Evolutionary conservation across 2,888 invertebrate species (phyloP).

Genomic region (Melinopterus prodromus): DNA sequence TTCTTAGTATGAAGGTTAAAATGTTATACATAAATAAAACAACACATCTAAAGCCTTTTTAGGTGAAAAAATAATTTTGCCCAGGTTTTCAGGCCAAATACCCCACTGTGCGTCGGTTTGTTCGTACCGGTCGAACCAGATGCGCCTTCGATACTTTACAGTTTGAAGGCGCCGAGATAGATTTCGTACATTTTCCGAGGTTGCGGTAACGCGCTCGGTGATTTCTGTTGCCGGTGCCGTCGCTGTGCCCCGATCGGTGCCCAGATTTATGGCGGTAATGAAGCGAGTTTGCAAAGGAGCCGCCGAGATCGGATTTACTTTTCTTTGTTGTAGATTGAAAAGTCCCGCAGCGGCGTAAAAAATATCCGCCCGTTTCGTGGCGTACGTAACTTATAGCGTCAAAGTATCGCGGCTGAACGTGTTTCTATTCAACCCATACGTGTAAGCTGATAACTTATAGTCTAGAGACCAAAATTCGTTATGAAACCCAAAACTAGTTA

Average conservation of each 20-base stretch:
- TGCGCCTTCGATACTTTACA: neutral
- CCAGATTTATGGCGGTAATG: constrained; percentile 20
- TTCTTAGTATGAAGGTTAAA: too few relatives aligned
- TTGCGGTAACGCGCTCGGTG: constrained; percentile 20
- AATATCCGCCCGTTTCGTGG: neutral
- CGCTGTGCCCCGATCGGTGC: neutral
- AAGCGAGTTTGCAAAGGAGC: constrained; percentile 8
- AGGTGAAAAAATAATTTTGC: too few relatives aligned
- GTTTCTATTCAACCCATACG: too few relatives aligned
- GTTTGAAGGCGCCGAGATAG: constrained; percentile 12
- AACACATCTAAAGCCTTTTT: too few relatives aligned
- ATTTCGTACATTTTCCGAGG: constrained; percentile 17
- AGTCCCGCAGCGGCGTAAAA: neutral
- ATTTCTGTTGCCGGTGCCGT: neutral
- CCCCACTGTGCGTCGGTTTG: neutral
- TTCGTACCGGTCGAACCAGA: neutral
- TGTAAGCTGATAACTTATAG: too few relatives aligned
- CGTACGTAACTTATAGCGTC: too few relatives aligned
- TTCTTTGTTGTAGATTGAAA: constrained; percentile 15
- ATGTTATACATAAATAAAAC: too few relatives aligned
- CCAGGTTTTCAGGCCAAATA: neutral
- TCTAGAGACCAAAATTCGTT: too few relatives aligned
- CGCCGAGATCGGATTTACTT: constrained; percentile 4
- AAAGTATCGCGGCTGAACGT: too few relatives aligned
- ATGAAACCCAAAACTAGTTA: too few relatives aligned